Base-by-base conservation (phyloP, 2,113 vertebrate species). In the Calidris pugnax region DNA sequence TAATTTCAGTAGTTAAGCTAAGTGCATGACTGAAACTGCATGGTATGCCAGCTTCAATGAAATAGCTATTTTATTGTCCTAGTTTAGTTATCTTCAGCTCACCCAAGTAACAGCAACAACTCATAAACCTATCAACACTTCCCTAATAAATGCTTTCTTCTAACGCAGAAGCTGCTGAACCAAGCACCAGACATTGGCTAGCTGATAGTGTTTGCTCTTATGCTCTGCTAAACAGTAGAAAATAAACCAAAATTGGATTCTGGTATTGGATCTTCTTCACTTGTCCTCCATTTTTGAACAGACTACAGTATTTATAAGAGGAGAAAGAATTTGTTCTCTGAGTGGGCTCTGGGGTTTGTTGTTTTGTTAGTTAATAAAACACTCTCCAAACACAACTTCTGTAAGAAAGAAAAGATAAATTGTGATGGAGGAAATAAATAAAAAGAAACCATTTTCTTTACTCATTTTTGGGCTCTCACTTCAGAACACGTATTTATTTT, bases 41-140 rank as follows among this genome's bases (percentile, higher is more conserved):
- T 12, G 56, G 57, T 22, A 79, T 71, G 80, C 67, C 77, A 93
- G 48, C 69, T 82, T 93, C 95, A 92, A 66, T n/a, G 71, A 79
- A 96, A 92, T 55, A 72, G 83, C 62, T 91, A 33, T 79, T 95
- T 94, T 93, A 92, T 83, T 94, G 69, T 85, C 89, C 74, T 62
- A 47, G 85, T 82, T 95, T 37, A 93, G 80, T 66, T 94, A 92
- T 87, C 86, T 87, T 26, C 48, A 85, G 66, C 33, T 95, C 84
- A 85, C 69, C 19, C 83, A 85, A 92, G 71, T 48, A 93, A 90
- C 45, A 92, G 45, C 39, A 90, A 89, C 66, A 84, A 95, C 94
- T 95, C 84, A 95, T 85, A 95, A 95, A 94, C 37, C 73, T 73
- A 89, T 92, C 88, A 89, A 79, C 90, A 69, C 45, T 87, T 93